A percentile compares a stretch with the other conserved stretches of the same genome.
These are phyloP conservation scores for Sclerurus mexicanus DNA, from an alignment of 2,113 vertebrate species.

Conservation along the genomic window DNA sequence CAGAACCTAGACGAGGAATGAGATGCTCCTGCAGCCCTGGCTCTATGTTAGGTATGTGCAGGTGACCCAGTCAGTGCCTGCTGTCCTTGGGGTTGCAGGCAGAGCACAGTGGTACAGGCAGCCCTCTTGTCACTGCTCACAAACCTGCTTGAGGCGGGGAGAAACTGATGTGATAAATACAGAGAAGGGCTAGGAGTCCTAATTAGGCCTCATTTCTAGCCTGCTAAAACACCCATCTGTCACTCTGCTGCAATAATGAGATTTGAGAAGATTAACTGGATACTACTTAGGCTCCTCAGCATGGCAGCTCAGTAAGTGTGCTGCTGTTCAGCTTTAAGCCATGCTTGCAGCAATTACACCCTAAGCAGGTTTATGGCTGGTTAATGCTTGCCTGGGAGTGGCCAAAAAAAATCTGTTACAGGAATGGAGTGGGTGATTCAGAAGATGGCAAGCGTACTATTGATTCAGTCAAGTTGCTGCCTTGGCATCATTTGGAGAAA, in stretches of 20 bases:
- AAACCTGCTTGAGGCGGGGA: not conserved
- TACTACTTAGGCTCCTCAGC: not conserved
- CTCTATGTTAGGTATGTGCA: not conserved
- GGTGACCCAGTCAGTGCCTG: too few species aligned
- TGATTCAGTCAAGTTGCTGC: not conserved
- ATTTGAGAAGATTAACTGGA: conserved; percentile 53
- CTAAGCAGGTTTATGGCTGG: not conserved
- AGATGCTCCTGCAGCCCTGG: not conserved
- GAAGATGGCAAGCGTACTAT: not conserved
- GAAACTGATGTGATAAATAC: not conserved
- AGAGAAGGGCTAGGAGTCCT: not conserved
- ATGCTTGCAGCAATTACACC: not conserved
- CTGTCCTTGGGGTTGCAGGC: not conserved
- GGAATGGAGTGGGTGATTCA: conserved; percentile 7
- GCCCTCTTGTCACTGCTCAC: not conserved
- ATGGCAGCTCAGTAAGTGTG: not conserved
- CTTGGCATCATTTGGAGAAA: not conserved
- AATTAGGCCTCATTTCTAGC: conserved; percentile 47
- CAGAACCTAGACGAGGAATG: not conserved
- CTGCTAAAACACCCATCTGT: conserved; percentile 44
- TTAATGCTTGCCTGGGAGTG: not conserved
- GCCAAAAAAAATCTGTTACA: not conserved
- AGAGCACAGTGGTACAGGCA: not conserved
- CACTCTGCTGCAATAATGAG: conserved; percentile 26
- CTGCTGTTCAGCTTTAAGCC: not conserved